Conservation (phyloP, 2,797 vertebrate species). For the Bryconaethiops microstoma region DNA sequence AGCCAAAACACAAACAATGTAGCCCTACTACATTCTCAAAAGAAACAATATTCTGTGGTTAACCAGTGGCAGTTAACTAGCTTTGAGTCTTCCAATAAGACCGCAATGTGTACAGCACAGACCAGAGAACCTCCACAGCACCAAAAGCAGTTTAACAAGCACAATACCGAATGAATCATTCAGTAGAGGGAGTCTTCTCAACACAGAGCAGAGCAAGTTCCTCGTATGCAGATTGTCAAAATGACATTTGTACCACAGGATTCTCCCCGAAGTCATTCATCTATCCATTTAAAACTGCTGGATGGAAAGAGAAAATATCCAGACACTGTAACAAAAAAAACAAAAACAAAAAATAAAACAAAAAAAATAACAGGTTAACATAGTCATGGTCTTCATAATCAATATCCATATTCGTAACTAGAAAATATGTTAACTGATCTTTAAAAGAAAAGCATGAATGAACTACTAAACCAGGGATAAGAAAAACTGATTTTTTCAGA, state of each 20-base stretch:
- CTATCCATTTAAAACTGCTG: conserved; percentile 24
- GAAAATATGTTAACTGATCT: neutral
- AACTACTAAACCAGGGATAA: conserved; percentile 20
- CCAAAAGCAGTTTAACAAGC: neutral
- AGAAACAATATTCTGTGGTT: neutral
- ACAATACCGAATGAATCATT: neutral
- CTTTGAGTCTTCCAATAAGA: neutral
- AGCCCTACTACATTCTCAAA: neutral
- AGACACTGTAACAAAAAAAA: conserved; percentile 26
- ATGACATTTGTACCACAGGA: conserved; percentile 8
- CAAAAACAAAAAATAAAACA: too few species aligned
- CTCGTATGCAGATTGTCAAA: conserved; percentile 14
- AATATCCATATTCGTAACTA: conserved; percentile 15
- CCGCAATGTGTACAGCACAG: neutral
- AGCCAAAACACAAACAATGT: neutral
- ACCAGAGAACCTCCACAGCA: neutral
- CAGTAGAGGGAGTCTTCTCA: neutral
- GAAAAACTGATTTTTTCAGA: conserved; percentile 24
- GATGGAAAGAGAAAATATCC: neutral
- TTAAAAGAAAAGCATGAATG: conserved; percentile 16
- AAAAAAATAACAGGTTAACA: conserved; percentile 22
- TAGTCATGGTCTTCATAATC: neutral
- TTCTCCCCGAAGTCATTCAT: conserved; percentile 12
- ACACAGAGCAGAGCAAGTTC: conserved; percentile 8
- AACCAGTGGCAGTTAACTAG: neutral